A percentile compares a stretch with the other conserved stretches of the same genome.
Evolutionary conservation across 2,113 vertebrate species (phyloP).

Genomic region (Gila orcuttii): DNA sequence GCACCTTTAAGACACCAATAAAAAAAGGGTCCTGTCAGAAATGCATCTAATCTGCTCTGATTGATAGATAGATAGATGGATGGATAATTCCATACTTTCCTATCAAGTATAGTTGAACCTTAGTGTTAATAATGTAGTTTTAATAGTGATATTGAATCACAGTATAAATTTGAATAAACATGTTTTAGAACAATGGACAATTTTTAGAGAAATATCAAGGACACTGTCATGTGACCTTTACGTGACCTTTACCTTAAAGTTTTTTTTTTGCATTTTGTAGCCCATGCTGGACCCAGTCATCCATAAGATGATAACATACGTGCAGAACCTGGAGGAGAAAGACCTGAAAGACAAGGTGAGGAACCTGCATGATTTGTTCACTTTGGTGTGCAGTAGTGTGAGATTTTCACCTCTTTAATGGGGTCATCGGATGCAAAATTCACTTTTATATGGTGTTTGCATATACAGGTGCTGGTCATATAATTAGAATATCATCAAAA

Average conservation of each 20-base stretch:
- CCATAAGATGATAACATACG: slow-evolving; percentile 96
- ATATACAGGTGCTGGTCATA: too few relatives aligned
- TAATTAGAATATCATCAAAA: too few relatives aligned
- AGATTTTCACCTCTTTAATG: not conserved
- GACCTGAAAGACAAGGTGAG: slow-evolving; percentile 98
- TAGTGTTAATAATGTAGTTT: not conserved
- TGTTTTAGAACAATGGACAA: not conserved
- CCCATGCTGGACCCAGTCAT: slow-evolving; percentile 98
- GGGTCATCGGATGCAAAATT: too few relatives aligned
- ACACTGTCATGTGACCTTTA: not conserved
- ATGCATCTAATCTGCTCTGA: too few relatives aligned
- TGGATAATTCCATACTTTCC: not conserved
- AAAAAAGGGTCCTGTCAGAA: too few relatives aligned
- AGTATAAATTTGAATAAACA: not conserved
- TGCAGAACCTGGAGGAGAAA: slow-evolving; percentile 97
- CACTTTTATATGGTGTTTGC: too few relatives aligned
- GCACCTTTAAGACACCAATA: too few relatives aligned
- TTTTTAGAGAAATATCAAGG: not conserved
- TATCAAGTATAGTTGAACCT: not conserved
- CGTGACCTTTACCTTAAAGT: not conserved
- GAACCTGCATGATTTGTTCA: not conserved
- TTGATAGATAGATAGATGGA: too few relatives aligned
- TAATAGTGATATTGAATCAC: not conserved
- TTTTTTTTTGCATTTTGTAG: slow-evolving; percentile 71
- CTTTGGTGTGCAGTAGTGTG: not conserved